Evolutionary conservation across 2,888 invertebrate species (phyloP).

Genomic region (Drosophila testacea): DNA sequence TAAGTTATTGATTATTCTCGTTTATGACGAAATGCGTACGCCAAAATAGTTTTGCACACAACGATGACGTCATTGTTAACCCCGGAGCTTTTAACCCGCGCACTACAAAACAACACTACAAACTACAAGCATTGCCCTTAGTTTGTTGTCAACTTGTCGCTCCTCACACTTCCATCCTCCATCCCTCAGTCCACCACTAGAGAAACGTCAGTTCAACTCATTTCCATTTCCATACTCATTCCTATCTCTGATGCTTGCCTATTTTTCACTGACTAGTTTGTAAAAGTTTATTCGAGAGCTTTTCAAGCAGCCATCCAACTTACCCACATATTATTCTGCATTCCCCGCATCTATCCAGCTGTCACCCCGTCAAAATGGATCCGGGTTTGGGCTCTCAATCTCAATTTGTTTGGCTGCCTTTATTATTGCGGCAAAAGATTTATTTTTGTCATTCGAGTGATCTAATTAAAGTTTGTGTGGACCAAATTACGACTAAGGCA

Average conservation of each 20-base stretch:
- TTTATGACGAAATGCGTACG: conserved; percentile 76
- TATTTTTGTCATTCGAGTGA: conserved; percentile 74
- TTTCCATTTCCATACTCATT: conserved; percentile 66
- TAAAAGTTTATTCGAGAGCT: conserved; percentile 67
- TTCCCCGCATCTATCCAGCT: background rate
- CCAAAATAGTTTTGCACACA: conserved; percentile 60
- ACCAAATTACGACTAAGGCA: conserved; percentile 49
- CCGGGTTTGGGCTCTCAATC: conserved; percentile 39
- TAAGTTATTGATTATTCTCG: conserved; percentile 74
- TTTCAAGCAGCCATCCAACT: conserved; percentile 38
- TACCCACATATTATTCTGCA: background rate
- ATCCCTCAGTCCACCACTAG: background rate
- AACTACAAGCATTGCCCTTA: conserved; percentile 36
- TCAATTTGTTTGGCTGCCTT: conserved; percentile 66
- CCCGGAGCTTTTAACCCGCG: conserved; percentile 67
- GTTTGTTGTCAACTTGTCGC: conserved; percentile 69
- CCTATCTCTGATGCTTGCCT: conserved; percentile 61
- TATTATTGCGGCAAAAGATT: conserved; percentile 77
- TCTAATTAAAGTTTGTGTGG: conserved; percentile 74
- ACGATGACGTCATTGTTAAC: conserved; percentile 76
- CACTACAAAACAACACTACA: conserved; percentile 22
- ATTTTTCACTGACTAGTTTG: conserved; percentile 64
- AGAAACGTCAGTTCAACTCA: conserved; percentile 61
- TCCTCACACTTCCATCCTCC: conserved; percentile 30
- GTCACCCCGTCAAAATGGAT: conserved; percentile 14